These are phyloP conservation scores for Strongylocentrotus purpuratus DNA, from an alignment of 35 echinoderm and acorn worm species.

Conservation along the genomic window DNA sequence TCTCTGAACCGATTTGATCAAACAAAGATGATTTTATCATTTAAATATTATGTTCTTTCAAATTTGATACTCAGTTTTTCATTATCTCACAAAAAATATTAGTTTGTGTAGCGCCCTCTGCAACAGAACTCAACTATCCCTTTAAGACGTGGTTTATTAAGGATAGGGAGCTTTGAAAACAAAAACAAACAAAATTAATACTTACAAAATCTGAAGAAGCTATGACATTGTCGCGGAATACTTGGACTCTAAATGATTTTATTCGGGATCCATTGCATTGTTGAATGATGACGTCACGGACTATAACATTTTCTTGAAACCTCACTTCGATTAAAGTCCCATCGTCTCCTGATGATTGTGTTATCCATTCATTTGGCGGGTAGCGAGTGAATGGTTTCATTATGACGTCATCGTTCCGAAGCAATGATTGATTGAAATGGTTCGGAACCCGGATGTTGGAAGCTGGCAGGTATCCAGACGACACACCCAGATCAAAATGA, in stretches of 20 bases:
- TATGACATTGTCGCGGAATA: not conserved
- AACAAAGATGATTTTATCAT: too few species aligned
- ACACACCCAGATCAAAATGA: conserved; percentile 18
- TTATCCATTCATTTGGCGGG: conserved; percentile 1
- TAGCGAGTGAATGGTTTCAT: not conserved
- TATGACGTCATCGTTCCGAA: not conserved
- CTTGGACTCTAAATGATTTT: not conserved
- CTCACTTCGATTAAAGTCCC: not conserved
- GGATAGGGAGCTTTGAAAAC: too few species aligned
- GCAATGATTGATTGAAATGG: not conserved
- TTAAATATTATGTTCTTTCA: too few species aligned
- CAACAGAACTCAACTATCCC: too few species aligned
- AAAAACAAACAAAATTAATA: not conserved
- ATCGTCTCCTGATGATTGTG: not conserved
- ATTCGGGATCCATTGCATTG: not conserved
- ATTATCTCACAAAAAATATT: too few species aligned
- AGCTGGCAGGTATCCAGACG: not conserved
- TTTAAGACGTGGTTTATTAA: too few species aligned
- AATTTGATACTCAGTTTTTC: too few species aligned
- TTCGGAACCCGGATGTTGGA: not conserved
- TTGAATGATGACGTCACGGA: not conserved
- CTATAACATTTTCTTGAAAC: not conserved
- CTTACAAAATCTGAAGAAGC: not conserved
- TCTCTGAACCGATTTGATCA: too few species aligned
- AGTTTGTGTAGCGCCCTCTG: too few species aligned